Percentiles rank a stretch among this genome's conserved stretches.
These are phyloP conservation scores for Pemphigus obesinymphae DNA, from an alignment of 1,140 invertebrate genomes.

Conservation along the genomic window DNA sequence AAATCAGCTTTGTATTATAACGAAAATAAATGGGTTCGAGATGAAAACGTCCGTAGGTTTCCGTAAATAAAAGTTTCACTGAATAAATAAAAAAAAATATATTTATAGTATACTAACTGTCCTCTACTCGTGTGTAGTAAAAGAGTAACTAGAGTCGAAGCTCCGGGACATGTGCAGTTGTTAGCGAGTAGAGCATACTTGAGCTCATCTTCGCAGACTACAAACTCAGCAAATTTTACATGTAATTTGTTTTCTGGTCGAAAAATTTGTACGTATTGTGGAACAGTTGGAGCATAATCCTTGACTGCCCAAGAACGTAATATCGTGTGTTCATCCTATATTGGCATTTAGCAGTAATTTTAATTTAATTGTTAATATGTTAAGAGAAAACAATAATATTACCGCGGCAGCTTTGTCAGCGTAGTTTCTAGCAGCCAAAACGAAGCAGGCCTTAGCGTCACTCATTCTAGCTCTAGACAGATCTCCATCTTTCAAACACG, in stretches of 20 bases:
- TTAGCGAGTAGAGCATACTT: slow-evolving; percentile 95
- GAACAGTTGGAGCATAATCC: slow-evolving; percentile 92
- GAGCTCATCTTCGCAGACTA: slow-evolving; percentile 96
- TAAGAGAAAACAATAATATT: slow-evolving; percentile 45
- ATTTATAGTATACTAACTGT: slow-evolving; percentile 80
- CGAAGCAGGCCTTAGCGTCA: slow-evolving; percentile 93
- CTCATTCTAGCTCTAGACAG: slow-evolving; percentile 90
- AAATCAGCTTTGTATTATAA: too few relatives aligned
- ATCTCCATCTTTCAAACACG: slow-evolving; percentile 90
- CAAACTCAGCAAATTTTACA: slow-evolving; percentile 95
- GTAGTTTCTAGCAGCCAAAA: slow-evolving; percentile 89
- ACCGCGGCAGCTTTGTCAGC: slow-evolving; percentile 92
- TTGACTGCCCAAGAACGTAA: slow-evolving; percentile 96
- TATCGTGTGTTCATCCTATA: slow-evolving; percentile 91
- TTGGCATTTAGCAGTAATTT: not conserved
- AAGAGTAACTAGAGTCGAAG: slow-evolving; percentile 91
- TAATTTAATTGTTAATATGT: not conserved
- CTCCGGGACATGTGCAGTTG: slow-evolving; percentile 95
- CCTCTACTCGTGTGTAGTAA: slow-evolving; percentile 92
- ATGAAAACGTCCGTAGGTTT: too few relatives aligned
- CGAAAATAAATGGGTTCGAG: too few relatives aligned
- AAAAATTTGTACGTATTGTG: slow-evolving; percentile 97
- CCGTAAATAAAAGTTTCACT: not conserved
- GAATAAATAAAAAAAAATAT: not conserved
- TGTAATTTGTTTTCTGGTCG: slow-evolving; percentile 96